Evolutionary conservation across 2,888 invertebrate genomes (phyloP), one percentile per base, ranked within the genome.

Genomic region (Microplitis deprimator): DNA sequence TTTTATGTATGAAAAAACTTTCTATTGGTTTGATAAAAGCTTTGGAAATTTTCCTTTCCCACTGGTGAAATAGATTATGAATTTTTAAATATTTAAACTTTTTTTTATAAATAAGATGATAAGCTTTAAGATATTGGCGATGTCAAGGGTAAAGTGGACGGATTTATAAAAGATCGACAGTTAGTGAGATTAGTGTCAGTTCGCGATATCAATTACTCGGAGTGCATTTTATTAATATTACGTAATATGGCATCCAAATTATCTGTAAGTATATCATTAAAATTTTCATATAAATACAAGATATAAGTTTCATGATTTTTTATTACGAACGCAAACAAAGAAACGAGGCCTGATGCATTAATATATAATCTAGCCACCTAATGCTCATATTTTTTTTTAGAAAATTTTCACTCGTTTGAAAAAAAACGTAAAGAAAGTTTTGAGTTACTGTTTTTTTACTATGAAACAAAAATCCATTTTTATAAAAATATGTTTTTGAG

Each of bases 81-180:
- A 50, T 13, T 50, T 8, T 50, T 50, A 50, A 50, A 50, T 13
- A 50, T 60, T 61, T 3, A 8, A 10, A 61, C 61, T 13, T n/a
- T 59, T 20, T 50, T 13, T 50, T 13, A 60, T 29, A 6, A 60
- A 16, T 39, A 62, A 40, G n/a, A 70, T 70, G 13, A 70, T 60
- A 65, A 65, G 38, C 13, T 20, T 29, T 65, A 13, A 65, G 20
- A 20, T 40, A 39, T 8, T 41, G 17, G 20, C 60, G 38, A 81
- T 88, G 88, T 88, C 88, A 88, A 83, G 83, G 86, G 87, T 85
- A 86, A 86, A 80, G 81, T 83, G 79, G 80, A 82, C 79, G 74
- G 84, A 84, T 87, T 88, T 89, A 89, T 88, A 89, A 89, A 50
- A 85, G 83, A 85, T 83, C 81, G 80, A 79, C 81, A 82, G 81